phyloP scores from a whole-genome alignment of 2,113 vertebrate species.

The Apodemus speciosus region DNA sequence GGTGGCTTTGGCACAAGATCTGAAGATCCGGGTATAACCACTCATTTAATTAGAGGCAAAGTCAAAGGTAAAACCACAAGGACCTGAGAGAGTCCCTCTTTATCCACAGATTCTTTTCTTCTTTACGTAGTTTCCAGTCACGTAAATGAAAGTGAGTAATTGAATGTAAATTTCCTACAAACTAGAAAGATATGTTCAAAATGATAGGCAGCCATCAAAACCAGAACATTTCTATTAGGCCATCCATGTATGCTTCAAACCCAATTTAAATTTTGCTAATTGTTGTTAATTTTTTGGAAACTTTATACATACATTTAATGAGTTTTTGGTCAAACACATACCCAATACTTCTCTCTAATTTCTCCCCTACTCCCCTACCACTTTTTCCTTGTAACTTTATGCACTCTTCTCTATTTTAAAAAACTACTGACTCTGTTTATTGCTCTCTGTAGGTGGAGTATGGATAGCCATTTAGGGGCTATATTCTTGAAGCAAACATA shows the following conservation, averaged over 20 bases:
- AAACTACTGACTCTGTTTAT: background rate
- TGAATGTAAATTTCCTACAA: background rate
- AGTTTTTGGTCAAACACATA: background rate
- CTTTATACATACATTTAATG: background rate
- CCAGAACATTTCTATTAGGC: background rate
- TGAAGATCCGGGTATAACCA: background rate
- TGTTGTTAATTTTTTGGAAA: background rate
- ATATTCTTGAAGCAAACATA: background rate
- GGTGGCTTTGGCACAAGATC: background rate
- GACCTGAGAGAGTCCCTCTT: background rate
- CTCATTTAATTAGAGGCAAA: background rate
- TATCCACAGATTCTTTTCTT: fast-evolving
- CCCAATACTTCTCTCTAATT: background rate
- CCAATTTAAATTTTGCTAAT: background rate
- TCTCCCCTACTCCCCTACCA: background rate
- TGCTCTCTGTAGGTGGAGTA: background rate
- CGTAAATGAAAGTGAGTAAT: background rate
- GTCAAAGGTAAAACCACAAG: background rate
- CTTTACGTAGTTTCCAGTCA: background rate
- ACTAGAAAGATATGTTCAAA: background rate
- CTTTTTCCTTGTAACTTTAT: background rate
- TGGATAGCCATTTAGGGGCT: background rate
- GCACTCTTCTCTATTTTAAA: background rate
- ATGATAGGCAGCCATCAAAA: background rate
- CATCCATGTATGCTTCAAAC: background rate